Evolutionary conservation across 2,888 invertebrate genomes (phyloP), one percentile per base, ranked within the genome.

Genomic region (Cephalotes varians): DNA sequence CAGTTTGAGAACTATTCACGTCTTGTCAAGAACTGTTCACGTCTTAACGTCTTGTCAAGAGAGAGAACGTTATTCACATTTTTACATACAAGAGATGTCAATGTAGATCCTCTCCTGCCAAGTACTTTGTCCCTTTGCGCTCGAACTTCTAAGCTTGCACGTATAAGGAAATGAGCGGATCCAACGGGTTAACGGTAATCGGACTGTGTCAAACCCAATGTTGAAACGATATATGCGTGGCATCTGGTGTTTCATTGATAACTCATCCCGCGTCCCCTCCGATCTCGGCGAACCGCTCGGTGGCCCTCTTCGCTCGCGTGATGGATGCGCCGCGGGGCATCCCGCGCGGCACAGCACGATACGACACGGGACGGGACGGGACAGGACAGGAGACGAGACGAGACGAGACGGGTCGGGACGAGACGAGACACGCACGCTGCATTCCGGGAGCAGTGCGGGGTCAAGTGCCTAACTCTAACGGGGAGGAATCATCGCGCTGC

Each of bases 171-270:
- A 67, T 31, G 67, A 76, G 54, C 77, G 65, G 54, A 37, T 51
- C 56, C 51, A 54, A 60, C 62, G 69, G 77, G 58, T 87, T 87
- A 87, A 87, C 87, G 86, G 87, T 87, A 81, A 86, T 77, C 73
- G 71, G 72, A 28, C 69, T 65, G 64, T 73, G 67, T 54, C 69
- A 56, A 81, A 74, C 71, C 54, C 81, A 74, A n/a, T 56, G 64
- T 86, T 34, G 49, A 44, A 80, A 62, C 60, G 74, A 77, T 74
- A 74, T 44, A 74, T 40, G 58, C 47, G 56, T 47, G 74, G 71
- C 71, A 81, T 34, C 74, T 71, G 58, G 60, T 72, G 62, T 80
- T 82, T 83, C 83, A 87, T 87, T 87, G 87, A 87, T 87, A 87
- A 87, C 54, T 67, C 71, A 49, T 65, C 44, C 21, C 44, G 31